phyloP scores from a whole-genome alignment of 2,113 vertebrate species.

The Macroglossus sobrinus region DNA sequence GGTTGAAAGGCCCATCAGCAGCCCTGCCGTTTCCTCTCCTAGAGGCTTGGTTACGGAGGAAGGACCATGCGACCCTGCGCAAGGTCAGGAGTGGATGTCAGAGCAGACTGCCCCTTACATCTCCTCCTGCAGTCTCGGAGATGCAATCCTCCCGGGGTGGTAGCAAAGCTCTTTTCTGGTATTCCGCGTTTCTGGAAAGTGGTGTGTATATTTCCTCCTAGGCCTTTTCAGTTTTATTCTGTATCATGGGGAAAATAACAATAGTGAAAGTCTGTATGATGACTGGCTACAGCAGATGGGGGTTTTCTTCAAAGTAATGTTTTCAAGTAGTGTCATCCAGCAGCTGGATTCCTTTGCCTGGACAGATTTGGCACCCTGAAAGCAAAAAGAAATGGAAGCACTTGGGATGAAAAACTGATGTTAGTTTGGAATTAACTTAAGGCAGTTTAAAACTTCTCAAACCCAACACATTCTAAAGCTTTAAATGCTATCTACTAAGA shows the following conservation, averaged over 20 bases:
- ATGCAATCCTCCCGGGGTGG: neutral
- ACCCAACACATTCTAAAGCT: neutral
- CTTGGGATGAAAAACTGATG: neutral
- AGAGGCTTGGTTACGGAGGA: neutral
- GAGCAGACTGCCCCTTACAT: neutral
- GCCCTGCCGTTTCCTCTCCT: too few relatives aligned
- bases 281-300: neutral
- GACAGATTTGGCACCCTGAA: neutral
- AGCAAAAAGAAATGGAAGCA: neutral
- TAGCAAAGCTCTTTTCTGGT: neutral
- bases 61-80: neutral
- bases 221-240: neutral
- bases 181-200: neutral
- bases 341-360: constrained; percentile 19
- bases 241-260: neutral
- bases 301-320: constrained; percentile 9
- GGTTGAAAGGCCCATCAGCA: neutral
- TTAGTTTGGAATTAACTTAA: neutral
- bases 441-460: constrained; percentile 37
- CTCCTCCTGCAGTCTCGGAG: neutral
- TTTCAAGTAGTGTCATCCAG: neutral
- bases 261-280: neutral
- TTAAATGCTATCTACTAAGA: constrained; percentile 46
- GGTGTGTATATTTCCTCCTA: neutral
- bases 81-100: neutral